Base-by-base conservation (phyloP, 2,797 vertebrate genomes). In the Hafferia zeledoni region DNA sequence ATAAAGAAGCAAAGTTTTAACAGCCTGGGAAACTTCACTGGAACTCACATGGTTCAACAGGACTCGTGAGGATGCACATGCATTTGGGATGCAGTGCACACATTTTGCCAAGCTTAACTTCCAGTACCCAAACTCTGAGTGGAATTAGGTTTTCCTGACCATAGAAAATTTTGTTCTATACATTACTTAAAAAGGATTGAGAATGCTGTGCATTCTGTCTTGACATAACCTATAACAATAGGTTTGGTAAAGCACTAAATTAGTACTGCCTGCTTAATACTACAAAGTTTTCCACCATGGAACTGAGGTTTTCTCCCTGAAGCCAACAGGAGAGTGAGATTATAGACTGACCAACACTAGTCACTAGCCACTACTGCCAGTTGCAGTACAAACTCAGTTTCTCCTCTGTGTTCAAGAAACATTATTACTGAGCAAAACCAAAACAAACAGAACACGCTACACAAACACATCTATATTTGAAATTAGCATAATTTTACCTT, bases 1-100 rank as follows among this genome's bases (percentile, higher is more conserved):
- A 63, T n/a, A 72, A 89, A 18, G 43, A 44, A 56, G 44, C 16
- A 16, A 75, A 68, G 68, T 82, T 82, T 78, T 70, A 87, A 82
- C 41, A 92, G 70, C 63, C 67, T 44, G 20, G 13, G 33, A 80
- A 90, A 70, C 52, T 24, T 74, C 39, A n/a, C 56, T 57, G 35
- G 24, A 78, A 75, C 24, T 78, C 69, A 13, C 0, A 0, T 55
- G 44, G 39, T 44, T 72, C 89, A 55, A 70, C 43, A 69, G 27
- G 69, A 65, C 39, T 81, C 2, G 0, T 4, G 53, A 81, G 28
- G 55, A 25, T 76, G 31, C n/a, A 13, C 1, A 1, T 22, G 39
- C 28, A 41, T 39, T 50, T 76, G 67, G 44, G 67, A 82, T 17
- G 23, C 0, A 3, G 37, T 13, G 10, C 43, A 43, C 12, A 1